Evolutionary conservation across 2,888 invertebrate species (phyloP).

Genomic region (Trachelus iudaicus): DNA sequence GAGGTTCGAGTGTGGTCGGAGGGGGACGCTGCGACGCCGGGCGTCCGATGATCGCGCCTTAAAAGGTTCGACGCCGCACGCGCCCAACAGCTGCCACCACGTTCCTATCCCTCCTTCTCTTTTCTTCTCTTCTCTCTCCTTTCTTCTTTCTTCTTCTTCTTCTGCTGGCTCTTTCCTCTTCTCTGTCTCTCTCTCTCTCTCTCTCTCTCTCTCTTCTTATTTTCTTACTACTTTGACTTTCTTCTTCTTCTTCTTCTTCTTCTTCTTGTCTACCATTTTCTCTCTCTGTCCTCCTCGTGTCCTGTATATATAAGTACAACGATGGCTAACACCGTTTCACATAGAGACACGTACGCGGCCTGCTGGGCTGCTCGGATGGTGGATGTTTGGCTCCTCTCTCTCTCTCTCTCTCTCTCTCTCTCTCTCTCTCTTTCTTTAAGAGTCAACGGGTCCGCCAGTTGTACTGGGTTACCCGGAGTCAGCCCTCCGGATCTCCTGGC

Average conservation of each 20-base stretch:
- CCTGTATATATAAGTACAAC: too few relatives aligned
- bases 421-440: background rate
- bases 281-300: background rate
- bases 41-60: constrained; percentile 66
- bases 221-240: constrained; percentile 2
- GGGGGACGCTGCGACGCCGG: constrained; percentile 61
- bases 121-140: constrained; percentile 20
- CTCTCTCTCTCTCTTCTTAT: constrained; percentile 8
- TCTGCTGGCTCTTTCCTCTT: constrained; percentile 23
- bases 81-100: constrained; percentile 63
- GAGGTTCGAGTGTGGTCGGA: constrained; percentile 31
- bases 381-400: background rate
- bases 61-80: constrained; percentile 66
- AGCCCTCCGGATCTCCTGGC: constrained; percentile 5
- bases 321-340: too few relatives aligned
- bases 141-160: constrained; percentile 15
- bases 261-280: background rate
- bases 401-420: background rate
- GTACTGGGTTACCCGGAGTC: too few relatives aligned
- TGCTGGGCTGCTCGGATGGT: too few relatives aligned
- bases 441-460: too few relatives aligned
- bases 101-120: constrained; percentile 24
- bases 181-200: constrained; percentile 16
- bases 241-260: background rate
- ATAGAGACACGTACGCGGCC: too few relatives aligned